Conservation (phyloP, 1,140 invertebrate species). For the Archivesica marissinica region DNA sequence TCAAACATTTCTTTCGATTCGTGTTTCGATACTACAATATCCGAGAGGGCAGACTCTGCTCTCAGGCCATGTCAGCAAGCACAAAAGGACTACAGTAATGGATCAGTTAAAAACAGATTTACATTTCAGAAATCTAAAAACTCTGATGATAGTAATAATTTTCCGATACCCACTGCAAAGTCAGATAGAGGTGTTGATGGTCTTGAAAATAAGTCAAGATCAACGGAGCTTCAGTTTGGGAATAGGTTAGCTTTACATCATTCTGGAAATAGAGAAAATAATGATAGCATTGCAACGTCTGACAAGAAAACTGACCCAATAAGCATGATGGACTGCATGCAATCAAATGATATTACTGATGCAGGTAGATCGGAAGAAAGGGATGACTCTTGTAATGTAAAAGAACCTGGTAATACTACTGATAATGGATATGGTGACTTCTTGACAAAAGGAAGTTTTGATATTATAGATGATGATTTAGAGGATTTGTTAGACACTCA, state of each 20-base stretch:
- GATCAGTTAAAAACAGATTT: neutral
- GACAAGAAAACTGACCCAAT: neutral
- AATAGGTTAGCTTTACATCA: neutral
- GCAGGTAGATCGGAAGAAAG: neutral
- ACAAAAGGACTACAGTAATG: neutral
- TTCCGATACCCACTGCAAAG: neutral
- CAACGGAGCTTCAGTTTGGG: neutral
- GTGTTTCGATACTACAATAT: neutral
- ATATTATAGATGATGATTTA: conserved; percentile 51
- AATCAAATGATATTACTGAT: neutral
- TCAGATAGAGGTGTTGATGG: neutral
- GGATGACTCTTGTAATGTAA: too few relatives aligned
- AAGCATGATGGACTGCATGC: too few relatives aligned
- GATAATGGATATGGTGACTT: too few relatives aligned
- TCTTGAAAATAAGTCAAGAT: neutral
- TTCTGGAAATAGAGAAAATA: neutral
- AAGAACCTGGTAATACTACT: too few relatives aligned
- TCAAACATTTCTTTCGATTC: neutral
- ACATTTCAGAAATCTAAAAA: neutral
- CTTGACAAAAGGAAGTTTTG: conserved; percentile 49
- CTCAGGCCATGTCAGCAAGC: neutral
- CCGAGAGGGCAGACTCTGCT: neutral
- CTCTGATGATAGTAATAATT: neutral
- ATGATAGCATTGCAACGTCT: neutral
- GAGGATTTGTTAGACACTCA: conserved; percentile 20